Base-by-base conservation (phyloP, 2,113 vertebrate species). In the Glareola pratincola region DNA sequence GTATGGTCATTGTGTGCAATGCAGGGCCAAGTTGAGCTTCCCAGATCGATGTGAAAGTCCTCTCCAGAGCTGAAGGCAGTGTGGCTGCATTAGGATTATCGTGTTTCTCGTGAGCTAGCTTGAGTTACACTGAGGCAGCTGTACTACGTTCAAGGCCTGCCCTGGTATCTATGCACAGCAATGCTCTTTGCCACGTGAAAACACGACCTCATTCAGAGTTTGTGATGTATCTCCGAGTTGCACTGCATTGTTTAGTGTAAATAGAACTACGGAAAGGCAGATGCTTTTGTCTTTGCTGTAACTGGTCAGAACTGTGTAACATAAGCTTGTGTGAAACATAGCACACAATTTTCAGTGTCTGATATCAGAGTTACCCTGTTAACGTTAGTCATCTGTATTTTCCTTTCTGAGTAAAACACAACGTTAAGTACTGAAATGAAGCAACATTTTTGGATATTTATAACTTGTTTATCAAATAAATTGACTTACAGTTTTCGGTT, bases 1-100 rank as follows among this genome's bases (percentile, higher is more conserved):
- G 26, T 22, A 30, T 0, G 1, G 12, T 29, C 14, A 1, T 37
- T 2, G 1, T n/a, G 23, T 75, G 56, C 39, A 12, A 3, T 3
- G 12, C 45, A 16, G 57, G 22, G 69, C 67, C 32, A 16, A 4
- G 2, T 1, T 59, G 51, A 78, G 56, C 74, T 53, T 9, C 43
- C 12, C 68, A 59, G 20, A 5, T 14, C 20, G 12, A 6, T 1
- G 0, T 12, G 39, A 3, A 36, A 41, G 51, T 4, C 81, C 50
- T 54, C 54, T 59, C 90, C 82, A 47, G 48, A 13, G 10, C 64
- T 4, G 18, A 2, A 37, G 36, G 54, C 43, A 24, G 62, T 2
- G 2, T 4, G 32, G 48, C 68, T 62, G 85, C 27, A 0, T 12
- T 19, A 57, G 90, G 59, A 6, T 89, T 9, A 4, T 57, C 16